phyloP scores from a whole-genome alignment of 2,113 vertebrate genomes.

The Lepus europaeus region DNA sequence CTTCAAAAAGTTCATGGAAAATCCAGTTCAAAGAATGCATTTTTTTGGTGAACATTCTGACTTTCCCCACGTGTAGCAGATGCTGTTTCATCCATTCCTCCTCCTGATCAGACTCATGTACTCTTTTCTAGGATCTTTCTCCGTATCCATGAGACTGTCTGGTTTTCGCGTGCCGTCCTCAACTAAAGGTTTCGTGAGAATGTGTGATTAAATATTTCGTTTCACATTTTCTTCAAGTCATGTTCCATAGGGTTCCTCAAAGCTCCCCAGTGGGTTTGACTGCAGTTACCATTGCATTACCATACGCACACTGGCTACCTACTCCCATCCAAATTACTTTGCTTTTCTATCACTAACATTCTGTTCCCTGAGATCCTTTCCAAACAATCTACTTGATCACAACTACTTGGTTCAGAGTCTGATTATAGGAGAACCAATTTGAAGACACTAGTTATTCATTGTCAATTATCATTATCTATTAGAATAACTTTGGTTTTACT shows the following conservation, averaged over 20 bases:
- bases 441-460: not conserved
- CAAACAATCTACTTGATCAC: not conserved
- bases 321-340: fast-evolving
- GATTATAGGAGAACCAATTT: not conserved
- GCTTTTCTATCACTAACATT: not conserved
- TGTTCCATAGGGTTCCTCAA: not conserved
- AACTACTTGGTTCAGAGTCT: not conserved
- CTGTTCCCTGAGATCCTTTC: not conserved
- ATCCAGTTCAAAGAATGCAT: too few relatives aligned
- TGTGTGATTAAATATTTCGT: not conserved
- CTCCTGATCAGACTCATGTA: not conserved
- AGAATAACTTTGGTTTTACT: not conserved
- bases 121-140: not conserved
- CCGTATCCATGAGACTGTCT: not conserved
- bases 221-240: not conserved
- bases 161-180: not conserved
- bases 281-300: not conserved
- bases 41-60: too few relatives aligned
- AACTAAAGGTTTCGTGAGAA: not conserved
- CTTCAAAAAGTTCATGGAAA: too few relatives aligned
- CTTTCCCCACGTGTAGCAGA: not conserved
- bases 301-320: fast-evolving
- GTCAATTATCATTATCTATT: not conserved
- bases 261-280: not conserved
- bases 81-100: not conserved